phyloP scores from a whole-genome alignment of 92 coral and sea anemone genomes.

The Epizoanthus fatuus region DNA sequence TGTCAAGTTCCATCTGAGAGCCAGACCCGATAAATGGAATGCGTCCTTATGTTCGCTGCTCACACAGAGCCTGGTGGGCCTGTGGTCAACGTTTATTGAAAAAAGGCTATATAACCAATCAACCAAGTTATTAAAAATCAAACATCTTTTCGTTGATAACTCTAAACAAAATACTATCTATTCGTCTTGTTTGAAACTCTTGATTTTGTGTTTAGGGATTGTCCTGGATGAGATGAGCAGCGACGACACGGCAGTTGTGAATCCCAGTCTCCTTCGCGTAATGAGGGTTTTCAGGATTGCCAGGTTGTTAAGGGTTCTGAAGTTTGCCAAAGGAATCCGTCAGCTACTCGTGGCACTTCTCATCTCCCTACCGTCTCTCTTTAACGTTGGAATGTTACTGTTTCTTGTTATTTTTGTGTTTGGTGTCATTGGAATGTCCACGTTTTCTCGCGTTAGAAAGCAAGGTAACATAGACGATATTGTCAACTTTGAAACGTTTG shows the following conservation, averaged over 20 bases:
- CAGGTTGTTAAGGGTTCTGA: constrained; percentile 87
- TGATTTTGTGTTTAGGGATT: constrained; percentile 68
- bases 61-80: too few species aligned
- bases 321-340: constrained; percentile 97
- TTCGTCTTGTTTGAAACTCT: not conserved
- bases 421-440: constrained; percentile 96
- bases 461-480: constrained; percentile 92
- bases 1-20: too few species aligned
- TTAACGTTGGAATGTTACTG: constrained; percentile 93
- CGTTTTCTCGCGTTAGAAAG: constrained; percentile 88
- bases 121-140: too few species aligned
- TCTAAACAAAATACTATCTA: too few species aligned
- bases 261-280: constrained; percentile 91
- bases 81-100: too few species aligned
- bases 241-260: constrained; percentile 69
- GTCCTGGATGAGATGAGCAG: constrained; percentile 82
- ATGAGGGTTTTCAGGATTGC: constrained; percentile 95
- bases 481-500: constrained; percentile 94
- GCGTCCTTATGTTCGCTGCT: too few species aligned
- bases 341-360: constrained; percentile 92
- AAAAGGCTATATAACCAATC: too few species aligned
- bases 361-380: constrained; percentile 92
- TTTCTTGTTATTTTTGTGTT: constrained; percentile 94
- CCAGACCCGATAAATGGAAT: too few species aligned
- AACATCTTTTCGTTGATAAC: too few species aligned